Evolutionary conservation across 1,140 invertebrate species (phyloP).

Genomic region (Ectropis grisescens): DNA sequence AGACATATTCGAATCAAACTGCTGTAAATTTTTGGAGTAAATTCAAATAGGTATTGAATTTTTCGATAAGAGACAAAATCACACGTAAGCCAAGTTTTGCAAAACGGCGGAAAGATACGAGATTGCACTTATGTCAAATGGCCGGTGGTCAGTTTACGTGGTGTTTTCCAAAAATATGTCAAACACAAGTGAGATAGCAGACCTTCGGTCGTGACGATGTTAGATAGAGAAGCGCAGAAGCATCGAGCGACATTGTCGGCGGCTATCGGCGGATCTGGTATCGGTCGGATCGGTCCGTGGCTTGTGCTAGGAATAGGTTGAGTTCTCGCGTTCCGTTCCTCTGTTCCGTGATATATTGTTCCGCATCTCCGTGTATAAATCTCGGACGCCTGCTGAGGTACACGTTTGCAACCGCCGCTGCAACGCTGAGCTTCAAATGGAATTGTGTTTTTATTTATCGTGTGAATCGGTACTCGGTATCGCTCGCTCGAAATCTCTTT

Average conservation of each 20-base stretch:
- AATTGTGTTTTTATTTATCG: conserved; percentile 70
- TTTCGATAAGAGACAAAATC: no score
- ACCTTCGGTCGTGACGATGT: conserved; percentile 1
- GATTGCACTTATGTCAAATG: no score
- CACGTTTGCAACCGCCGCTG: conserved; percentile 53
- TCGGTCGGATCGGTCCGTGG: conserved; percentile 57
- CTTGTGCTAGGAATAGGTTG: conserved; percentile 60
- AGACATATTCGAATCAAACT: no score
- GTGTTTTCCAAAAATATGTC: background rate
- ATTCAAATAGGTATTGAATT: no score
- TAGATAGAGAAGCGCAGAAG: conserved; percentile 13
- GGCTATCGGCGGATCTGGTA: conserved; percentile 38
- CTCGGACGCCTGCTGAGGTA: conserved; percentile 68
- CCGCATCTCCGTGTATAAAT: conserved; percentile 65
- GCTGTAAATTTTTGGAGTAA: no score
- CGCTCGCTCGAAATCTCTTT: conserved; percentile 59
- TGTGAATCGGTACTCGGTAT: conserved; percentile 60
- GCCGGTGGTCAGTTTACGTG: no score
- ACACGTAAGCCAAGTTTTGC: no score
- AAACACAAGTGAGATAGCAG: no score
- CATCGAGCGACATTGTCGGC: background rate
- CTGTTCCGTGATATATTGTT: conserved; percentile 64
- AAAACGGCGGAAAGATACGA: no score
- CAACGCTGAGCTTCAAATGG: conserved; percentile 60
- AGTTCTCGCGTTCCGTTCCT: conserved; percentile 58